Evolutionary conservation across 2,888 invertebrate genomes (phyloP).

Genomic region (Drosophila suboccidentalis): DNA sequence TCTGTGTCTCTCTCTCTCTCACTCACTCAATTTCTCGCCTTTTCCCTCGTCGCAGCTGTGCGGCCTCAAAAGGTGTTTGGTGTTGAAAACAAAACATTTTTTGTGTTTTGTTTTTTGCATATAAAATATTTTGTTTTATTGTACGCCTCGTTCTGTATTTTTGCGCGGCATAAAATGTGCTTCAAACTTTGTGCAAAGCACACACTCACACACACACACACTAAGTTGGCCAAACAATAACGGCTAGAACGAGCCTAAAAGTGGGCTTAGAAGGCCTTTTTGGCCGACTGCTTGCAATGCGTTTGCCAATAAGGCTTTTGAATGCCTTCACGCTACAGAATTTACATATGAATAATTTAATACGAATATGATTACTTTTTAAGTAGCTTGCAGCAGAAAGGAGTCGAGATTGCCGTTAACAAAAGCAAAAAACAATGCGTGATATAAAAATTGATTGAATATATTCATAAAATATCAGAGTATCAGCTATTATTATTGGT

Average conservation of each 20-base stretch:
- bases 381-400: constrained; percentile 32
- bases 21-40: background rate
- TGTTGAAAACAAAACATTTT: constrained; percentile 73
- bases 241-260: constrained; percentile 32
- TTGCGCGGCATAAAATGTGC: constrained; percentile 65
- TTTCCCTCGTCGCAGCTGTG: constrained; percentile 23
- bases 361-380: constrained; percentile 49
- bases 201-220: constrained; percentile 38
- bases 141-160: constrained; percentile 31
- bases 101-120: constrained; percentile 39
- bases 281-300: constrained; percentile 27
- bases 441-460: background rate
- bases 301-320: constrained; percentile 44
- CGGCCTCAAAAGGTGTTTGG: constrained; percentile 73
- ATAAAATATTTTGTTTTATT: constrained; percentile 48
- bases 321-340: constrained; percentile 26
- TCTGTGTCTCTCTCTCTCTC: background rate
- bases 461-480: background rate
- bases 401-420: constrained; percentile 7
- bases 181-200: constrained; percentile 62
- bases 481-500: background rate
- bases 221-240: constrained; percentile 53
- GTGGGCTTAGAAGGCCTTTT: constrained; percentile 40
- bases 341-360: constrained; percentile 60
- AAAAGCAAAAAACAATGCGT: background rate